Evolutionary conservation across 2,888 invertebrate genomes (phyloP).

Genomic region (Exephanes ischioxanthus): DNA sequence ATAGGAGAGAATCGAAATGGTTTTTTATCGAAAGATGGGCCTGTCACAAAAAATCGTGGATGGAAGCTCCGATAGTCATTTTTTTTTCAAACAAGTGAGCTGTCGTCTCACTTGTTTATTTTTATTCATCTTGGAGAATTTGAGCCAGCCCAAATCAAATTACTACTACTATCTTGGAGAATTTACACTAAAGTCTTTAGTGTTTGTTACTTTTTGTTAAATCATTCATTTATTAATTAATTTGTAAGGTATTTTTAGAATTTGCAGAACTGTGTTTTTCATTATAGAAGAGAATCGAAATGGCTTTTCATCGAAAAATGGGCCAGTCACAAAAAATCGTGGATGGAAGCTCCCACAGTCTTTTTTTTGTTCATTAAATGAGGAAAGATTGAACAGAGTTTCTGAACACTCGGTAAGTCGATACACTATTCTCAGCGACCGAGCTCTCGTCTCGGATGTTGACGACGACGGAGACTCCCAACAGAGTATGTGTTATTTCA

Average conservation of each 20-base stretch:
- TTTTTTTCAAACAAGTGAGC: background rate
- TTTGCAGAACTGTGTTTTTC: background rate
- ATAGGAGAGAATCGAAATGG: conserved; percentile 9
- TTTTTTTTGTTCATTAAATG: background rate
- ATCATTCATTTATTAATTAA: background rate
- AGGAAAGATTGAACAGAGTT: background rate
- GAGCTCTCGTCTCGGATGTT: conserved; percentile 60
- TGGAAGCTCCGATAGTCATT: background rate
- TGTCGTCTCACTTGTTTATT: background rate
- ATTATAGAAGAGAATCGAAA: background rate
- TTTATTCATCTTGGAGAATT: background rate
- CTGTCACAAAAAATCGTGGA: background rate
- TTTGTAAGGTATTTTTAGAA: background rate
- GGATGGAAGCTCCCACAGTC: background rate
- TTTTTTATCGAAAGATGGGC: conserved; percentile 30
- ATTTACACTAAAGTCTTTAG: background rate
- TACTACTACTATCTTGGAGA: background rate
- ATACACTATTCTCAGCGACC: conserved; percentile 42
- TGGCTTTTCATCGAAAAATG: conserved; percentile 27
- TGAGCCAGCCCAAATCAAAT: too few relatives aligned
- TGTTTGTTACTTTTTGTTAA: conserved; percentile 3
- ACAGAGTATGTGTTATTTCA: conserved; percentile 61
- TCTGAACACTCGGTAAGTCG: conserved; percentile 40
- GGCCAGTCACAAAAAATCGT: background rate
- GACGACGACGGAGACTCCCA: conserved; percentile 24